Evolutionary conservation across 2,888 invertebrate genomes (phyloP), one percentile per base, ranked within the genome.

Genomic region (Dicranocentrus wangi): DNA sequence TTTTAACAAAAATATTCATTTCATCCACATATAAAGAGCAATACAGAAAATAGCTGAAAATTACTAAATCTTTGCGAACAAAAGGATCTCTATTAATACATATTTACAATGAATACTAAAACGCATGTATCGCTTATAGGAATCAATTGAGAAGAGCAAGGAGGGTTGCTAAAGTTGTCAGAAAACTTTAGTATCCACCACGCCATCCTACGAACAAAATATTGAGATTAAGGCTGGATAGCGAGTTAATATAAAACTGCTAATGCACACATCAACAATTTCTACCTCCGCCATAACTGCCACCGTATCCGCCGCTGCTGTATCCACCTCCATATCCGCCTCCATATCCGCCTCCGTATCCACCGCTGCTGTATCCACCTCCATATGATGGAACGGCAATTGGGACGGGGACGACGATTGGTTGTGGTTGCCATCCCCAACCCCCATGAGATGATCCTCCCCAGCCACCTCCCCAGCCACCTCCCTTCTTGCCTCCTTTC

Each of bases 311-410:
- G 27, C 75, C 51, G 42, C 77, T 69, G 1, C 78, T 70, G 61
- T 73, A 72, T 15, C 79, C 79, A 39, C 72, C 72, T 13, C 75
- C 75, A 51, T 65, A 63, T 19, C 65, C 47, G 7, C 72, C 61
- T 17, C 25, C 42, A 10, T 55, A 23, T 13, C 76, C 69, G n/a
- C 63, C 61, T 15, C 73, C 63, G n/a, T n/a, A n/a, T n/a, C n/a
- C n/a, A n/a, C n/a, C n/a, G n/a, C n/a, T n/a, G n/a, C n/a, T n/a
- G 32, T n/a, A n/a, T 5, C 27, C 47, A 13, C 32, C 28, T 28
- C 65, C 65, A 47, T 68, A 68, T 5, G 27, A 25, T 58, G 25
- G 25, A 7, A 23, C 15, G 47, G 47, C 21, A 23, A 73, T 47
- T 65, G 53, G 51, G 3, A 73, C 51, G n/a, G 28, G 60, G 25